Evolutionary conservation across 1,140 invertebrate species (phyloP).

Genomic region (Centruroides sculpturatus): DNA sequence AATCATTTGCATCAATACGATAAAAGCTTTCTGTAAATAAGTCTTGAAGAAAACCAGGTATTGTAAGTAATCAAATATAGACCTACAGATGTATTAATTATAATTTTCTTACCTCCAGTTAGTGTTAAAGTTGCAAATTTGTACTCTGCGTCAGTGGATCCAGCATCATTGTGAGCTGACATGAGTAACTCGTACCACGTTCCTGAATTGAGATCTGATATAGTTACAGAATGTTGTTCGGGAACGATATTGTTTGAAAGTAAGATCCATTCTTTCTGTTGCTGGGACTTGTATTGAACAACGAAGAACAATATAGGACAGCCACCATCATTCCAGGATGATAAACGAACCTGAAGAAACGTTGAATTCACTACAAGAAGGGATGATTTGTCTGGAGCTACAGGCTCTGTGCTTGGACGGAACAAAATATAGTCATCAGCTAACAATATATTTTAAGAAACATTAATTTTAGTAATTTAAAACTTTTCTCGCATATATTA

Average conservation of each 20-base stretch:
- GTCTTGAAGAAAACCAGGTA: too few species aligned
- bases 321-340: slow-evolving; percentile 63
- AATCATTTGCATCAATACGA: too few species aligned
- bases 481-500: too few species aligned
- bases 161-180: slow-evolving; percentile 89
- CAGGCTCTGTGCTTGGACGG: slow-evolving; percentile 26
- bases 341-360: slow-evolving; percentile 49
- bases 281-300: slow-evolving; percentile 41
- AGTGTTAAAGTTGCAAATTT: slow-evolving; percentile 88
- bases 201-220: slow-evolving; percentile 25
- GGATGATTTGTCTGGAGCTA: slow-evolving; percentile 13
- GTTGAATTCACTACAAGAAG: slow-evolving; percentile 48
- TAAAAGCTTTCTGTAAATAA: too few species aligned
- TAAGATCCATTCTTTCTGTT: slow-evolving; percentile 21
- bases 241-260: slow-evolving; percentile 18
- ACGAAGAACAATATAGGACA: slow-evolving; percentile 47
- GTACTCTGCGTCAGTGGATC: slow-evolving; percentile 82
- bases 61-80: too few species aligned
- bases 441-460: neutral
- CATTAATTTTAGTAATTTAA: neutral
- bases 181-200: slow-evolving; percentile 47
- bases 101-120: slow-evolving; percentile 41
- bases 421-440: too few species aligned
- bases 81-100: too few species aligned
- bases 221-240: slow-evolving; percentile 16